Evolutionary conservation across 1,140 invertebrate genomes (phyloP), one percentile per base, ranked within the genome.

Genomic region (Halictus rubicundus): DNA sequence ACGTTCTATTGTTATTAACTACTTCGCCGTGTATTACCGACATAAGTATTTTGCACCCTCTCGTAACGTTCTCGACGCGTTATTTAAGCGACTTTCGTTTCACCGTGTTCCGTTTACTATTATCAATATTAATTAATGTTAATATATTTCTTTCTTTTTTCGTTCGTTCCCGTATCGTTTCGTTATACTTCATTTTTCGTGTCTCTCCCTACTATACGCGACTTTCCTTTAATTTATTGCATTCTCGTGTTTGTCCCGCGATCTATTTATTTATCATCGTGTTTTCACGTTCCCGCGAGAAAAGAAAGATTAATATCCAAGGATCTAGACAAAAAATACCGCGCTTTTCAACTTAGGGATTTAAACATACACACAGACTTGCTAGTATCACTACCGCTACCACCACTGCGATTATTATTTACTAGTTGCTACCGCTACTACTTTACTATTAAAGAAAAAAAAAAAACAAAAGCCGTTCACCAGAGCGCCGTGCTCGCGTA

Each of bases 361-460:
- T 85, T 49, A 54, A 61, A 77, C 71, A 82, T 49, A 82, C 59
- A 63, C 64, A 68, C 32, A 57, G 52, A 81, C 52, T 74, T 25
- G 10, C 25, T 60, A 59, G 54, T 66, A 76, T 21, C 72, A 79
- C 23, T 80, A 75, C 72, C 66, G 71, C 69, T 88, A 81, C 74
- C 59, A 82, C 77, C 80, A 85, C 85, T 84, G 79, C 87, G 80
- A 88, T 54, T 83, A 81, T 86, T 83, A 85, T 80, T 63, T 88
- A 76, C 61, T 82, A 82, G 60, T 80, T 76, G 25, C 57, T 14
- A 59, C 57, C 72, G 82, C 61, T 84, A 84, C 37, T 66, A 32
- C n/a, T 23, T 54, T 75, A 70, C 63, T 79, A 83, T 75, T 68
- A 80, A 76, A 73, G 5, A 32, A 32, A 5, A 32, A 32, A 32